These are phyloP conservation scores for Oryzias curvinotus DNA, from an alignment of 2,113 vertebrate genomes.

Conservation along the genomic window DNA sequence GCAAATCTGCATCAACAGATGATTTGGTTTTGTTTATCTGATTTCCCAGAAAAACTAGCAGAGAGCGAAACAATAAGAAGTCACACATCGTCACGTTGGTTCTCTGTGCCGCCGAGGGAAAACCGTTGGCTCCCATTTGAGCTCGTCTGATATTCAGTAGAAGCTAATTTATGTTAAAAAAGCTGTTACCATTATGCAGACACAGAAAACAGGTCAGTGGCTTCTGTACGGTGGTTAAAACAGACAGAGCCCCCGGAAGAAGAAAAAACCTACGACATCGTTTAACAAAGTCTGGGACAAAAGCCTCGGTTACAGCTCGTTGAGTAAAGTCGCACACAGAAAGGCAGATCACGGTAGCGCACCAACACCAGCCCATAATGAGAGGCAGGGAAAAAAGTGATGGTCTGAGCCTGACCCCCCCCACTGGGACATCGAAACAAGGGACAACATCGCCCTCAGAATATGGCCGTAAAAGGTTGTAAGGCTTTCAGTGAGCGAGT, in stretches of 20 bases:
- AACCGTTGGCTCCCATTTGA: no score
- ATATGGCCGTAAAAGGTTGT: conserved; percentile 15
- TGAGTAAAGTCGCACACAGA: neutral
- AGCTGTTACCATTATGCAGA: no score
- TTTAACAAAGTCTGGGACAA: neutral
- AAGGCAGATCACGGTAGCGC: neutral
- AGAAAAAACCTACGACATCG: neutral
- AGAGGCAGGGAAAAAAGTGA: conserved; percentile 10
- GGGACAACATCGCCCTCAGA: conserved; percentile 17
- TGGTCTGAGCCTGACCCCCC: conserved; percentile 20
- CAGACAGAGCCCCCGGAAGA: neutral
- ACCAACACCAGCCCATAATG: neutral
- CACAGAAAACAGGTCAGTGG: no score
- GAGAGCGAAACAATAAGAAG: no score
- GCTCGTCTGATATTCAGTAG: no score
- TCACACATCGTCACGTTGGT: no score
- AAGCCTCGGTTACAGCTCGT: neutral
- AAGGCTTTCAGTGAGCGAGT: conserved; percentile 13
- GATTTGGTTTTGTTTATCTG: no score
- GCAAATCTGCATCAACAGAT: no score
- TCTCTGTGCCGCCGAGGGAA: no score
- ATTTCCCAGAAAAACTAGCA: no score
- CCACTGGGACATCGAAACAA: conserved; percentile 21
- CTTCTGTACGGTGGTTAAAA: no score
- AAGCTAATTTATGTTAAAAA: no score